Evolutionary conservation across 2,888 invertebrate species (phyloP), one percentile per base, ranked within the genome.

Genomic region (Chymomyza fuscimana): DNA sequence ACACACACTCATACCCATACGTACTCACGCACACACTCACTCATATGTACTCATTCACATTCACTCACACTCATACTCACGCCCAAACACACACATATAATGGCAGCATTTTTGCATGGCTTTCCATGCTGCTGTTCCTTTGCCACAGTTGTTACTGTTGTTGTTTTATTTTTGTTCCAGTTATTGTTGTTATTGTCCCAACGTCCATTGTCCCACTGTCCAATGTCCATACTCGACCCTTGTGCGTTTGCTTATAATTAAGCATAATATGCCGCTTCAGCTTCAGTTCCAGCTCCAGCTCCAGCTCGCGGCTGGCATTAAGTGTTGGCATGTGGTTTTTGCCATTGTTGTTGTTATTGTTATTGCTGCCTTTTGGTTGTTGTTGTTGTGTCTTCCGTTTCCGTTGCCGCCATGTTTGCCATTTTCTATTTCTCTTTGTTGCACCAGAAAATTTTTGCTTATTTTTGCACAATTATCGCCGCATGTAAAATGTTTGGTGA

Each of bases 201-300:
- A 10, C 12, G 40, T 46, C 40, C 40, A 46, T 5, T 46, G 12
- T 46, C 32, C 36, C 61, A 25, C 36, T 63, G 68, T 56, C 63
- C 54, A 66, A 58, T 46, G 40, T 46, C 40, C 40, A 46, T 46
- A 46, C 40, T 70, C 50, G 63, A 65, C 75, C 77, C 76, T 74
- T 77, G 79, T 81, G 80, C 79, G 75, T 82, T 81, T 76, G 82
- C 84, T 86, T 83, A 83, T 79, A 86, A 83, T 80, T 86, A 86
- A 85, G 82, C 82, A 74, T 82, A 74, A 83, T 76, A 74, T 65
- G 52, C 66, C 40, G 63, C 71, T 62, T 63, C 74, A 65, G 51
- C 74, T 73, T 61, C 63, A 72, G 63, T 59, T 15, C 59, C 25
- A 29, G 32, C 5, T 29, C 2, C 25, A 12, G 12, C 59, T 25